phyloP scores from a whole-genome alignment of 2,113 vertebrate species.

The Corvus moneduloides region DNA sequence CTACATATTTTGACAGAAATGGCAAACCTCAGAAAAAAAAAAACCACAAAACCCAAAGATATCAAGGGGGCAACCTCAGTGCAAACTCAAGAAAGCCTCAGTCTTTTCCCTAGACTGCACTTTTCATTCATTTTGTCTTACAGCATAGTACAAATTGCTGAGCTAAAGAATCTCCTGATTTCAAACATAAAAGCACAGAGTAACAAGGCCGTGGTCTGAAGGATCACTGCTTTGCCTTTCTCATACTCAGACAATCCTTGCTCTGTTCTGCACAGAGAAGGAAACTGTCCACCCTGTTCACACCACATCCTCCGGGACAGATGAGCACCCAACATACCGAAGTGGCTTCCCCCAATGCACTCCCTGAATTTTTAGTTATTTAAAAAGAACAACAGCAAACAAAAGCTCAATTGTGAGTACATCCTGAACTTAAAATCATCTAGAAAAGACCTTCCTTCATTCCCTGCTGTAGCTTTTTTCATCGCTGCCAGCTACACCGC shows the following conservation, averaged over 20 bases:
- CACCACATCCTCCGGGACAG: slow-evolving; percentile 26
- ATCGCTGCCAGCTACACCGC: slow-evolving; percentile 24
- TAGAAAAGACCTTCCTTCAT: slow-evolving; percentile 42
- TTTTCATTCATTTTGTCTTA: slow-evolving; percentile 30
- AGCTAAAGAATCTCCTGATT: slow-evolving; percentile 13
- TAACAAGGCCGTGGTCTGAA: background rate
- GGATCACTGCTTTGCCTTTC: slow-evolving; percentile 27
- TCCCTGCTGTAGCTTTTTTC: slow-evolving; percentile 33
- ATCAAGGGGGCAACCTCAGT: background rate
- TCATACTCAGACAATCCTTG: slow-evolving; percentile 7
- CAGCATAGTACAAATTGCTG: background rate
- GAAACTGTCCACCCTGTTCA: slow-evolving; percentile 30
- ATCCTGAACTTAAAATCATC: slow-evolving; percentile 3
- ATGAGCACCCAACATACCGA: slow-evolving; percentile 14
- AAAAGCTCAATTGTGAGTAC: slow-evolving; percentile 35
- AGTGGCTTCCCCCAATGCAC: background rate
- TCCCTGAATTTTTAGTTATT: slow-evolving; percentile 38
- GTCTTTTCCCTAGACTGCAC: background rate
- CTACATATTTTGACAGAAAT: background rate
- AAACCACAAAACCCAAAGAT: background rate
- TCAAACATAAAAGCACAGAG: background rate
- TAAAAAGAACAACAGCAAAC: slow-evolving; percentile 51
- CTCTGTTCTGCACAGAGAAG: slow-evolving; percentile 42
- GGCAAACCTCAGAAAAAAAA: background rate
- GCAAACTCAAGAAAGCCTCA: background rate